Evolutionary conservation across 2,888 invertebrate species (phyloP), one percentile per base, ranked within the genome.

Genomic region (Brassicogethes aeneus): DNA sequence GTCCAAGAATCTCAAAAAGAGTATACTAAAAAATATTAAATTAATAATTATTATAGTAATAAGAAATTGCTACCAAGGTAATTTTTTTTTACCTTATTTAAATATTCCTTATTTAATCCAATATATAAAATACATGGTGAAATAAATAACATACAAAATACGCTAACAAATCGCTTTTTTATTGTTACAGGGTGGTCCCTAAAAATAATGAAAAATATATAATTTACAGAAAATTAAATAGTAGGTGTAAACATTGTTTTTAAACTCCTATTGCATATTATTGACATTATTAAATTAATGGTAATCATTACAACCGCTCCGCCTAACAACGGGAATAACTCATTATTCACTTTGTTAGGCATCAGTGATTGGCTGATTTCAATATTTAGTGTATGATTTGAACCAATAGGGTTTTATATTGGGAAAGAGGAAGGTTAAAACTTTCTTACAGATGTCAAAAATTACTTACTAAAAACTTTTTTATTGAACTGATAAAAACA

Each of bases 151-250:
- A 91, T 86, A 47, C 85, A 70, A 50, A 80, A 79, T 7, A 89
- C 90, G 68, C 93, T 91, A 51, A 87, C 75, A 64, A 93, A 93
- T 60, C 93, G 77, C 61, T 79, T 79, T 65, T 89, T 91, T 52
- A 94, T 88, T 3, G 86, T 89, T 5, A 82, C 76, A 10, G 93
- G 91, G 68, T 94, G 90, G 62, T 92, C 85, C 60, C 94, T 89
- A 70, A 50, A 79, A 74, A 43, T 45, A 47, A 48, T 41, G 39
- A 7, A 33, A 37, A 41, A 41, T 36, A 34, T 16, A 15, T 17
- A 31, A 29, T 23, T 15, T 29, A 15, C 15, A 36, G 17, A n/a
- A 31, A 34, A 13, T 16, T 34, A 23, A 10, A 17, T 41, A 49
- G 44, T 47, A 5, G 7, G 7, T 23, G 23, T 23, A 23, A 23